Evolutionary conservation across 2,113 vertebrate genomes (phyloP), one percentile per base, ranked within the genome.

Genomic region (Sus scrofa): DNA sequence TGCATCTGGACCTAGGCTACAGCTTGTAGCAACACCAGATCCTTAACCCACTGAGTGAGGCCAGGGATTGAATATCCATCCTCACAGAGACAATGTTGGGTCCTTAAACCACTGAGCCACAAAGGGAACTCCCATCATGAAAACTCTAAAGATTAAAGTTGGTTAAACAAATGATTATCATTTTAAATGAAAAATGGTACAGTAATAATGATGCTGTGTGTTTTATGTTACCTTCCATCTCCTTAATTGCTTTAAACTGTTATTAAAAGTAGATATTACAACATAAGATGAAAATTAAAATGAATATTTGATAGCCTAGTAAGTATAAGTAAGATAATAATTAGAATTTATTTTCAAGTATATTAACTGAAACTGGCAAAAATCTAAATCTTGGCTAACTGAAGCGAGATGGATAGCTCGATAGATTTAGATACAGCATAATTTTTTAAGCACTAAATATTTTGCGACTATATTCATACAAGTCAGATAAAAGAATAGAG

Each of bases 341-440:
- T 86, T 75, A 70, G 8, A 67, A 68, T 81, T 86, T 56, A 65
- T n/a, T 96, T 96, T 83, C 70, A 94, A 89, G 30, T 39, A 60
- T 81, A 89, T 75, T 77, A 71, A 13, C 52, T 74, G 13, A 77
- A 78, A 63, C 50, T 52, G 62, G 14, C 11, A 75, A 62, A 89
- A 81, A 50, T 20, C 68, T 34, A 37, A 68, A 24, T 73, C 63
- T 96, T 34, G 60, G 19, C 63, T 68, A n/a, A 32, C 13, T 32
- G 34, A 24, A 90, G 26, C 67, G 44, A 74, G n/a, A 37, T 44
- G 20, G 32, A 63, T 20, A 71, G 50, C 58, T 54, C 52, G n/a
- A 34, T 27, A 39, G 20, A 70, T 70, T 58, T 34, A 63, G 2
- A 77, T 27, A 68, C 2, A 63, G 15, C 19, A 12, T 44, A 68